These are phyloP conservation scores for Caenorhabditis sp. DNA, from an alignment of 2,888 invertebrate species.

Conservation along the genomic window DNA sequence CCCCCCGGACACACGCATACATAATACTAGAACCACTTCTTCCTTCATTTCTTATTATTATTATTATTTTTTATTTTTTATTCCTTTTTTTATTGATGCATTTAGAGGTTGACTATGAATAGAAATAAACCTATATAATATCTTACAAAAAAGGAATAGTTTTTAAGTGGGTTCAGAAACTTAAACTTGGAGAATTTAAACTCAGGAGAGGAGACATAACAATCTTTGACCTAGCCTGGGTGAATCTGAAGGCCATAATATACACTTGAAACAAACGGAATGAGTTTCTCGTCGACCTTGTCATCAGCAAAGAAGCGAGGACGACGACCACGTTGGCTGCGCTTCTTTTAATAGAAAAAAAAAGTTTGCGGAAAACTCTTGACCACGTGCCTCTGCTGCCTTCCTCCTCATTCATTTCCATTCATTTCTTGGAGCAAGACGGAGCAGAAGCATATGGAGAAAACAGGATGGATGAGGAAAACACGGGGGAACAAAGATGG, in stretches of 20 bases:
- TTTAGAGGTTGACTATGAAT: slow-evolving; percentile 34
- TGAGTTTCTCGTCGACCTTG: slow-evolving; percentile 22
- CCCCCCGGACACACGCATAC: slow-evolving; percentile 60
- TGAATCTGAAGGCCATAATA: slow-evolving; percentile 10
- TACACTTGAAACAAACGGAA: slow-evolving; percentile 54
- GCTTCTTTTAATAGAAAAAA: slow-evolving; percentile 28
- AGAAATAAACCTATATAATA: too few species aligned
- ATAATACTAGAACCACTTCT: slow-evolving; percentile 61
- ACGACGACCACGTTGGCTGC: background rate
- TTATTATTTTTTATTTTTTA: slow-evolving; percentile 8
- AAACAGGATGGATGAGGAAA: background rate
- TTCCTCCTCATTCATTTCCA: background rate
- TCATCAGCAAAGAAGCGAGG: slow-evolving; percentile 26
- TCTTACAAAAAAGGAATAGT: background rate
- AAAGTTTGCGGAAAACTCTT: background rate
- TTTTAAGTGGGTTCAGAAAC: too few species aligned
- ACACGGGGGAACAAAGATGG: background rate
- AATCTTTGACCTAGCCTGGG: slow-evolving; percentile 15
- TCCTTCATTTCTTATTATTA: slow-evolving; percentile 17
- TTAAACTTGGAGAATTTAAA: too few species aligned
- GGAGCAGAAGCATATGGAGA: background rate
- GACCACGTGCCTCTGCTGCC: slow-evolving; percentile 27
- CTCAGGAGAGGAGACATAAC: background rate
- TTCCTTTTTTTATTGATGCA: slow-evolving; percentile 27
- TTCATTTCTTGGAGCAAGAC: background rate